Evolutionary conservation across 2,113 vertebrate species (phyloP).

Genomic region (Podiceps cristatus): DNA sequence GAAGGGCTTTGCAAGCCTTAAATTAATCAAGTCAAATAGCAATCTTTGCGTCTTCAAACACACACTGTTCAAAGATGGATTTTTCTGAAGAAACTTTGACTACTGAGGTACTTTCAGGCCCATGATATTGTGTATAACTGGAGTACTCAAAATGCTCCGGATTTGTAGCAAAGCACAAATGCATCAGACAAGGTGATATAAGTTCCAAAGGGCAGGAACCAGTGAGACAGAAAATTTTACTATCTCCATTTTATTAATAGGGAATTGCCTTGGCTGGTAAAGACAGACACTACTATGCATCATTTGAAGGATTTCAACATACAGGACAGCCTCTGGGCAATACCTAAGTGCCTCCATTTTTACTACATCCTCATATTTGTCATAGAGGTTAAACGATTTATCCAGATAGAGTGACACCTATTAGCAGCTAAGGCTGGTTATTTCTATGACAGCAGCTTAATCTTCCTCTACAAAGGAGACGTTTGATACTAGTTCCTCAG

Average conservation of each 20-base stretch:
- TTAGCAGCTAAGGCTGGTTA: background rate
- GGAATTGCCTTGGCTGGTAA: background rate
- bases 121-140: background rate
- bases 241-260: background rate
- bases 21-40: background rate
- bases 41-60: background rate
- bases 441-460: background rate
- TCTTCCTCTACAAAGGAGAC: background rate
- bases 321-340: background rate
- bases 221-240: background rate
- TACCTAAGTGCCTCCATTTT: background rate
- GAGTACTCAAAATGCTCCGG: background rate
- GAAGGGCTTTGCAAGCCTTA: background rate
- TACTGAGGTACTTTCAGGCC: background rate
- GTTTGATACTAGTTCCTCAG: background rate
- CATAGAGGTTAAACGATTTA: background rate
- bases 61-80: background rate
- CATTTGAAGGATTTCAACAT: background rate
- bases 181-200: background rate
- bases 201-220: background rate
- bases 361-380: background rate
- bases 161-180: background rate
- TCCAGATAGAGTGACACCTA: background rate
- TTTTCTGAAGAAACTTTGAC: background rate
- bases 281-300: background rate